Base-by-base conservation (phyloP, 2,888 invertebrate species). In the Hylaea fasciaria region DNA sequence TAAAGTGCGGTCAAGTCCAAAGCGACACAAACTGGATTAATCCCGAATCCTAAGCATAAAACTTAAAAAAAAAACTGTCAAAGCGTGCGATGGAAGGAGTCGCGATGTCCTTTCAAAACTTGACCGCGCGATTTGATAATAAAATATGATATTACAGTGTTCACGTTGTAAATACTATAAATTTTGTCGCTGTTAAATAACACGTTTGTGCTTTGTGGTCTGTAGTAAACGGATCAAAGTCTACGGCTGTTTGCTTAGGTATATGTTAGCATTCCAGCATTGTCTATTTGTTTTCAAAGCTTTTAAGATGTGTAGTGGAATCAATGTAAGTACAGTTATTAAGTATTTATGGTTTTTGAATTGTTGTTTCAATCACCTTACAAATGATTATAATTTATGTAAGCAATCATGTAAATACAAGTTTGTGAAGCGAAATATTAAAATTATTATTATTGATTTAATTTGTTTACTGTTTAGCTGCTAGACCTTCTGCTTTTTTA, bases 351-450 rank as follows among this genome's bases (percentile, higher is more conserved):
- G 80, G 72, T 83, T 80, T 83, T 86, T 83, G 80, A 86, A 83
- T 85, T 85, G 87, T 89, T 89, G 81, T 88, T 87, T 82, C 79
- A 66, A 78, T 83, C 74, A 71, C 67, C 49, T 73, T 80, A 80
- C 83, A 78, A 48, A 56, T 56, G 80, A 81, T 76, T 81, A 75
- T 87, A 85, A 83, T 85, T 82, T 89, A 91, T 87, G 87, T 86
- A 83, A 83, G 79, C 82, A 79, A 87, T 89, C 87, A 86, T 91
- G 91, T 91, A 91, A 91, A 91, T 91, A 91, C 86, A 90, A 89
- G 83, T 89, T 89, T 88, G 86, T 88, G 87, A 86, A 85, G 81
- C 83, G 83, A 87, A 85, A 86, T 87, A 88, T 84, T 77, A 81
- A 81, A 77, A 82, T 75, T 78, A 85, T 82, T 85, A 90, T 87